Evolutionary conservation across 2,888 invertebrate species (phyloP), one percentile per base, ranked within the genome.

Genomic region (Lissocephala sabroskyi): DNA sequence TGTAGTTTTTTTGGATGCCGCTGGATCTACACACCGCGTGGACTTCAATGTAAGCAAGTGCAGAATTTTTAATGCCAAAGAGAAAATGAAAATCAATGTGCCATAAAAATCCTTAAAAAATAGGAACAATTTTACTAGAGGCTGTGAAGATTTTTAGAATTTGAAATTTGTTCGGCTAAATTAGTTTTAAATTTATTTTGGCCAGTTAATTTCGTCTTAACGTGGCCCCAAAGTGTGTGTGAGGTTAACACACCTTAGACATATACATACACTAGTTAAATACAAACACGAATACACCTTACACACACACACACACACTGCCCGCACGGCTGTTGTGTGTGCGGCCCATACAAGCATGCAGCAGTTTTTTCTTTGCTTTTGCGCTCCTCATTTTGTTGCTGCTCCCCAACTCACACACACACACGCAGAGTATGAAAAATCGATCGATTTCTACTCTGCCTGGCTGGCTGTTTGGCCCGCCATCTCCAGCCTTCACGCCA

Each of bases 201-300:
- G 13, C n/a, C 18, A 19, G 26, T 19, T 29, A 2, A 1, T 10
- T 14, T 1, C 26, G n/a, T 29, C 3, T 45, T 17, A 37, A 17
- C 45, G 17, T 44, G 58, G 54, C 52, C 57, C 53, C 58, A 53
- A 32, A 51, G 47, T 56, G 51, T 59, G 62, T 59, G 68, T 78
- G 79, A 81, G 82, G 81, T 81, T 82, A 82, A 82, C 82, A 82
- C 82, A 82, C 82, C 82, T 82, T 82, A 80, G 76, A 74, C 77
- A 73, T 78, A 66, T 80, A 82, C 77, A 82, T 77, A 80, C 78
- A 76, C 65, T n/a, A 32, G 74, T 67, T 61, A 45, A 50, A 46
- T 49, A 36, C 57, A 36, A 29, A 45, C 49, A 55, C 41, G 39
- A 44, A 39, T 17, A 50, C 23, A 49, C 16, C 19, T 29, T 17